Conservation (phyloP, 2,888 invertebrate species). For the Morpho achilles region DNA sequence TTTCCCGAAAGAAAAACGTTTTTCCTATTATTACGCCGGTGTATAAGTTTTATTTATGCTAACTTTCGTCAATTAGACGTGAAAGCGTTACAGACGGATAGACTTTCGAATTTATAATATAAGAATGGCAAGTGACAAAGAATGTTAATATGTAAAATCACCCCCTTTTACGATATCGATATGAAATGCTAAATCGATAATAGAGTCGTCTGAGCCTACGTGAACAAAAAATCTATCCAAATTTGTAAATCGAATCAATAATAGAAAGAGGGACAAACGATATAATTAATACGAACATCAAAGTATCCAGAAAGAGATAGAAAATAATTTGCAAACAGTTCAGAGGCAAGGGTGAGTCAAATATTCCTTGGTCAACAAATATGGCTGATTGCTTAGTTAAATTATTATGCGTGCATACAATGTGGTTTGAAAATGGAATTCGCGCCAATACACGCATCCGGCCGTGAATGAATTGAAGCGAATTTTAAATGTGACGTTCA, state of each 20-base stretch:
- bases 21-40: no score
- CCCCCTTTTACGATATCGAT: no score
- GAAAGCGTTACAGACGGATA: no score
- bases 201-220: no score
- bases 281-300: conserved; percentile 6
- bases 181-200: no score
- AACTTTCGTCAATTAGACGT: no score
- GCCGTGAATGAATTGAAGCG: conserved; percentile 34
- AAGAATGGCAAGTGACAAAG: no score
- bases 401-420: conserved; percentile 41
- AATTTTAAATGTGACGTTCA: conserved; percentile 33
- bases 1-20: no score
- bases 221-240: neutral
- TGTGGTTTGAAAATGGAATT: conserved; percentile 37
- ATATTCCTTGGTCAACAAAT: conserved; percentile 40
- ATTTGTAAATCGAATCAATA: conserved; percentile 7
- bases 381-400: conserved; percentile 45
- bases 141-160: no score
- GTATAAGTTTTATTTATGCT: no score
- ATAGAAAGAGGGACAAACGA: conserved; percentile 18
- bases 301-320: conserved; percentile 4
- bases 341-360: conserved; percentile 42
- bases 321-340: conserved; percentile 35
- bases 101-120: no score
- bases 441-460: conserved; percentile 35